Conservation (phyloP, 2,888 invertebrate species). For the Pedicia rivosa region DNA sequence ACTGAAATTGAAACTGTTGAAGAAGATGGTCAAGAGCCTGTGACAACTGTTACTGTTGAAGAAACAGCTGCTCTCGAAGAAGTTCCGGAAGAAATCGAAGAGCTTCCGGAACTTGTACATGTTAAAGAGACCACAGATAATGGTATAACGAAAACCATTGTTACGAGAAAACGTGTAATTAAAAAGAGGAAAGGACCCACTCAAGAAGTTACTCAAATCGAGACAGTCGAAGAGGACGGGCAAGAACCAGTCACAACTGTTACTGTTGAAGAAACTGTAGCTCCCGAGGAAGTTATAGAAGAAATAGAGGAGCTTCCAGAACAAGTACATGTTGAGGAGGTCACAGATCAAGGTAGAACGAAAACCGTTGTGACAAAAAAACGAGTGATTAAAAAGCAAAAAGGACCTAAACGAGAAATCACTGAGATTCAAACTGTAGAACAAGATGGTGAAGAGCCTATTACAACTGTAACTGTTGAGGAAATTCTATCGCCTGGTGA, state of each 20-base stretch:
- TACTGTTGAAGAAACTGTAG: conserved; percentile 18
- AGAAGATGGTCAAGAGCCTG: conserved; percentile 26
- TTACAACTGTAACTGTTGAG: conserved; percentile 18
- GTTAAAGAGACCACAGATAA: conserved; percentile 24
- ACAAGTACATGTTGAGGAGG: conserved; percentile 21
- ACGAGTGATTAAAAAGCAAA: conserved; percentile 29
- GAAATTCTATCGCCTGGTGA: conserved; percentile 14
- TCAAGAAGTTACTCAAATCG: conserved; percentile 23
- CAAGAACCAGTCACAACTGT: conserved; percentile 20
- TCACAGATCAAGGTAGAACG: conserved; percentile 18
- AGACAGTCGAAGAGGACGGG: conserved; percentile 16
- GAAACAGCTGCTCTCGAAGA: conserved; percentile 20
- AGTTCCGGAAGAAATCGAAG: conserved; percentile 11
- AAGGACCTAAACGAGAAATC: conserved; percentile 28
- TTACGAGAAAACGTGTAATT: conserved; percentile 21
- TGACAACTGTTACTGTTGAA: conserved; percentile 20
- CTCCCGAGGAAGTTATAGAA: conserved; percentile 10
- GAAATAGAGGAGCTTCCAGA: conserved; percentile 22
- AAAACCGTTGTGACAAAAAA: conserved; percentile 27
- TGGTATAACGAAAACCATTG: conserved; percentile 19
- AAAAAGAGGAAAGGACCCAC: conserved; percentile 24
- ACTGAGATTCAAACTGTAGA: conserved; percentile 32
- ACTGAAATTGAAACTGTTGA: conserved; percentile 26
- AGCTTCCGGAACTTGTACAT: conserved; percentile 22
- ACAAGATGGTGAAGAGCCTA: conserved; percentile 29